Evolutionary conservation across 2,888 invertebrate species (phyloP), one percentile per base, ranked within the genome.

Genomic region (Thyatira batis): DNA sequence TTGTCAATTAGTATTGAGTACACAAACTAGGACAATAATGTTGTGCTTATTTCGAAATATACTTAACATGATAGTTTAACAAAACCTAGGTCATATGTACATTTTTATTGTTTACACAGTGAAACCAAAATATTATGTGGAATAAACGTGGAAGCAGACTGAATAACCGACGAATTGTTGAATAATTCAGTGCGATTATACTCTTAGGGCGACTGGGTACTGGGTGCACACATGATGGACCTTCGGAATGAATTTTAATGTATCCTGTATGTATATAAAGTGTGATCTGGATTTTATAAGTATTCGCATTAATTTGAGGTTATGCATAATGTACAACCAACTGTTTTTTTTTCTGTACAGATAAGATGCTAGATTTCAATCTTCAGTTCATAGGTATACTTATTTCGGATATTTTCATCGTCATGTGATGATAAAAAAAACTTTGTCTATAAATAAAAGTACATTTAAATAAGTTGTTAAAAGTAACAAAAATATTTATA

Each of bases 131-230:
- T 27, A 23, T 48, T 27, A 48, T 48, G 20, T 25, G 8, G 44
- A 52, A 57, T 57, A 66, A 69, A 67, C 55, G 59, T 66, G 60
- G 67, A 68, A 69, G 53, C 62, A 61, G 67, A 72, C 69, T 73
- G 73, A 74, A 73, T 71, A 72, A 71, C 68, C 70, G 76, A 67
- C 65, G 68, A 65, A 70, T 67, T 66, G 68, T 73, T 87, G 87
- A 85, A 88, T 88, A 69, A 88, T 88, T 87, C 86, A 87, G 69
- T 58, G 68, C 62, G 68, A 75, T 80, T 75, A 78, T 76, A 71
- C 67, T 73, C 65, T 67, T 67, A 67, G 69, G 66, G 76, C 76
- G 81, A 80, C 80, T 23, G 23, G 23, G 79, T 72, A 73, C 69
- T 75, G 71, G 78, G 66, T 74, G 76, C 76, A 77, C 69, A 78